Evolutionary conservation across 2,113 vertebrate genomes (phyloP), one percentile per base, ranked within the genome.

Genomic region (Nycticorax nycticorax): DNA sequence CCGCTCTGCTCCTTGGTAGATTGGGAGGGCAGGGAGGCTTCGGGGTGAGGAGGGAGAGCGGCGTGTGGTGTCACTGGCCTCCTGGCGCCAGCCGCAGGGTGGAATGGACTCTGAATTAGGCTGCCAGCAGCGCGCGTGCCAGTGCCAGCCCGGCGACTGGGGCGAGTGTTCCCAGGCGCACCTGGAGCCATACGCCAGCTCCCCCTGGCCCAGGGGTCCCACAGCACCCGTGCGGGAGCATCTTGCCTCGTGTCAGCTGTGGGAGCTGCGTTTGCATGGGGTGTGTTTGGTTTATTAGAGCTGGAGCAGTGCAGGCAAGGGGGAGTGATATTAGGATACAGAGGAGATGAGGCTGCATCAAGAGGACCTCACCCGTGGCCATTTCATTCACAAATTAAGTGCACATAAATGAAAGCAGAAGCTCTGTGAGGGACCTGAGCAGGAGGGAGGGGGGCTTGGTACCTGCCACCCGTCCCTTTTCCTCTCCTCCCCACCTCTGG

Each of bases 41-140:
- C 43, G 71, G 13, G 47, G 41, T 1, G 4, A 91, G 71, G 20
- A 43, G 66, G 35, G 22, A 26, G 62, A 75, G 62, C 67, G 22
- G 59, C 1, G 4, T 1, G 6, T 5, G 1, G 16, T 9, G 16
- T 59, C 7, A 1, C 87, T 64, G 72, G 43, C 10, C n/a, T 45
- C 35, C 62, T 62, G 37, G 41, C 41, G n/a, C n/a, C 71, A 45
- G 1, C 57, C 41, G 37, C 13, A 7, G 33, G 43, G 18, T 37
- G 39, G n/a, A 37, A 59, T 32, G 47, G 52, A 28, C 48, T 64
- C 22, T 1, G 6, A 43, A 37, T 16, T 19, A 30, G 39, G 57
- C n/a, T 89, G 57, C 68, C 52, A 45, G n/a, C 39, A 39, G 48
- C 0, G 0, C 22, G 62, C 2, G 1, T 18, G 21, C 2, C 1